Percentiles rank a stretch among this genome's conserved stretches.
phyloP scores from a whole-genome alignment of 2,888 invertebrate species.

The Dromius quadrimaculatus region DNA sequence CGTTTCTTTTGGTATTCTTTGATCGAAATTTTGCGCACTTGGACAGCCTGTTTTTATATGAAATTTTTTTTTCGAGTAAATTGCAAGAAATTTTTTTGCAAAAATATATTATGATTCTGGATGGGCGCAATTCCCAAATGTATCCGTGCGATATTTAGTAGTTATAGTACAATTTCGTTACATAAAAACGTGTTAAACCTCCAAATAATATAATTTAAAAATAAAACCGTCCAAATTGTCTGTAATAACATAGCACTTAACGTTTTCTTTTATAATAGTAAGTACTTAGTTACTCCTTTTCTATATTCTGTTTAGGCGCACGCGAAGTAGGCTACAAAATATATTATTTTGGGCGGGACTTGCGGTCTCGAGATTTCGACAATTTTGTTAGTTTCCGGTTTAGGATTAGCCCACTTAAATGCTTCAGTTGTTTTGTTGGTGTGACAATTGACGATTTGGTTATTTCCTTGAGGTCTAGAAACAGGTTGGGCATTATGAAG shows the following conservation, averaged over 20 bases:
- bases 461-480: neutral
- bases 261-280: conserved; percentile 10
- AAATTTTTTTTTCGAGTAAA: too few relatives aligned
- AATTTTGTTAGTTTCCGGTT: conserved; percentile 28
- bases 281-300: conserved; percentile 12
- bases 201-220: neutral
- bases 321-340: conserved; percentile 17
- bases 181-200: conserved; percentile 12
- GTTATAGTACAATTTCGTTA: too few relatives aligned
- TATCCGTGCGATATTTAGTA: too few relatives aligned
- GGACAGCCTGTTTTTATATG: too few relatives aligned
- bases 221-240: conserved; percentile 8
- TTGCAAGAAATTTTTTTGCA: too few relatives aligned
- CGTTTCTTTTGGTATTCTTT: too few relatives aligned
- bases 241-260: conserved; percentile 14
- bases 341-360: conserved; percentile 10
- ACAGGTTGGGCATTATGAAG: neutral
- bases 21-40: too few relatives aligned
- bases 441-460: neutral
- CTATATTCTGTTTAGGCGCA: conserved; percentile 19
- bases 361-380: conserved; percentile 28
- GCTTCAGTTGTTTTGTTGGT: neutral
- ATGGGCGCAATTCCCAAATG: too few relatives aligned
- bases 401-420: conserved; percentile 15
- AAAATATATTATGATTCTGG: too few relatives aligned